Conservation (phyloP, 2,113 vertebrate species). For the Ardeotis arabs region DNA sequence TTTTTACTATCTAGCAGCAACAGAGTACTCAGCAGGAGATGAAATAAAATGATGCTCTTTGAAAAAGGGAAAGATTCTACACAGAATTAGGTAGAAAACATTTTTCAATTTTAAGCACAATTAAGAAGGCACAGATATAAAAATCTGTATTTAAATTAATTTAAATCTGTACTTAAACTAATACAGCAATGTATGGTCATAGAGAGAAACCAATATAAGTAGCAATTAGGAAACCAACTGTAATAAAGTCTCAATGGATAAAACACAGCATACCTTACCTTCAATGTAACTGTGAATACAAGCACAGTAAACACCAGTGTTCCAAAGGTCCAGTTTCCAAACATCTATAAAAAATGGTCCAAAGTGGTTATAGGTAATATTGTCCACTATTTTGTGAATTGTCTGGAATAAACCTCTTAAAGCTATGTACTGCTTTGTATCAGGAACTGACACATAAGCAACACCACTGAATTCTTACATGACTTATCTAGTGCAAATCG, state of each 20-base stretch:
- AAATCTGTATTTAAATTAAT: background rate
- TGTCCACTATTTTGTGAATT: background rate
- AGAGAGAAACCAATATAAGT: background rate
- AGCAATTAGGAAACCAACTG: background rate
- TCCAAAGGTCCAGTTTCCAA: conserved; percentile 98
- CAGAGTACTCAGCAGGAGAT: background rate
- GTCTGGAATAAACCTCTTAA: background rate
- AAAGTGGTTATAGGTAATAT: background rate
- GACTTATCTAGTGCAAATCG: background rate
- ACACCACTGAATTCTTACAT: background rate
- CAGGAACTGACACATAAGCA: background rate
- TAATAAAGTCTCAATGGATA: background rate
- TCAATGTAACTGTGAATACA: conserved; percentile 94
- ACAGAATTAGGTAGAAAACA: background rate
- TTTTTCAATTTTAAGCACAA: background rate
- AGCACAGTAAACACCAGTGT: conserved; percentile 94
- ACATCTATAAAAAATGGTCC: conserved; percentile 79
- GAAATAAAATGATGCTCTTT: background rate
- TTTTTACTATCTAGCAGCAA: background rate
- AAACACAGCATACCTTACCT: conserved; percentile 77
- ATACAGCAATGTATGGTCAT: background rate
- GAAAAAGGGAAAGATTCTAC: background rate
- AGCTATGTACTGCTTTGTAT: background rate
- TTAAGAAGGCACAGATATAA: background rate
- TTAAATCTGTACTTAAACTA: background rate